A percentile compares a stretch with the other conserved stretches of the same genome.
Conservation (phyloP, 2,797 vertebrate species). For the Galaxias olidus region DNA sequence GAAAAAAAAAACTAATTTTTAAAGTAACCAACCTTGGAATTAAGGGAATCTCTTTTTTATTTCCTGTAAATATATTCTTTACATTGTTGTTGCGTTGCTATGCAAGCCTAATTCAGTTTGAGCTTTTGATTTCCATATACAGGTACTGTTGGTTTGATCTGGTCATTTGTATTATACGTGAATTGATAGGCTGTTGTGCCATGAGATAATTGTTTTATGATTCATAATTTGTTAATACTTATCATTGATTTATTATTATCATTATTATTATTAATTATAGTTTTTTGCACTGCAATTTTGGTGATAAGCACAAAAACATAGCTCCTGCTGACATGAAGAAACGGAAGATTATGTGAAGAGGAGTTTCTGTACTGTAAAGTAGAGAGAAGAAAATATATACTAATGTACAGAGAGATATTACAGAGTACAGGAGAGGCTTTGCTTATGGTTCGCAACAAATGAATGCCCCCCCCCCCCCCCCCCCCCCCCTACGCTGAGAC, state of each 20-base stretch:
- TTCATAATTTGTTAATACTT: constrained; percentile 87
- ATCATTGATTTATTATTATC: constrained; percentile 81
- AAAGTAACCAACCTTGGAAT: constrained; percentile 71
- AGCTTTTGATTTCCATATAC: constrained; percentile 79
- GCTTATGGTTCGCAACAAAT: constrained; percentile 59
- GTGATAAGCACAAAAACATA: constrained; percentile 99
- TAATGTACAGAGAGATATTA: constrained; percentile 85
- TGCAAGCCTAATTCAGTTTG: constrained; percentile 93
- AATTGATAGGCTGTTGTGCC: constrained; percentile 98
- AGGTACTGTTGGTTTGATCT: constrained; percentile 89
- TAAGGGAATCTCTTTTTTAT: constrained; percentile 75
- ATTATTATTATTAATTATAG: constrained; percentile 88
- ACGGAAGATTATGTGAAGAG: constrained; percentile 91
- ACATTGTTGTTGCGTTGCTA: constrained; percentile 95
- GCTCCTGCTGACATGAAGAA: constrained; percentile 99
- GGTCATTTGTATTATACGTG: constrained; percentile 99
- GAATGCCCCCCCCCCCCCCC: constrained; percentile 48
- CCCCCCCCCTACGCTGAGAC: constrained; percentile 46
- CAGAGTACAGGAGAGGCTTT: constrained; percentile 56
- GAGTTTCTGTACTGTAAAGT: constrained; percentile 95
- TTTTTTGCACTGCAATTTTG: constrained; percentile 99
- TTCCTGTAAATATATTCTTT: constrained; percentile 98
- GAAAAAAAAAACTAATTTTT: constrained; percentile 67
- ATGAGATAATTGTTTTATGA: constrained; percentile 95
- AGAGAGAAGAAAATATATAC: constrained; percentile 82